A percentile compares a stretch with the other conserved stretches of the same genome.
Conservation (phyloP, 2,888 invertebrate genomes). For the Tipula confusa region DNA sequence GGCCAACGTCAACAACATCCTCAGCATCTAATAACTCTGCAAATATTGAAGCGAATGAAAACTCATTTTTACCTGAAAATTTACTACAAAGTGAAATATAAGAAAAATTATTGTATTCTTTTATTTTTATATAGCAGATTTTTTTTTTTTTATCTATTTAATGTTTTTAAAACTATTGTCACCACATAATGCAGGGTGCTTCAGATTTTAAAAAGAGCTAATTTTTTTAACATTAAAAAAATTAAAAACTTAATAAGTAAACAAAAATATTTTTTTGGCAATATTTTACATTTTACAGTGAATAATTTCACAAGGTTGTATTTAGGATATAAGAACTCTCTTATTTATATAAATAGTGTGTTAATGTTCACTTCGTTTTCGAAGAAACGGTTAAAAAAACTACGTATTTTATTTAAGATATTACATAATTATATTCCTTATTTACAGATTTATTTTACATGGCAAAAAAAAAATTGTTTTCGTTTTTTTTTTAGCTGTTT, state of each 20-base stretch:
- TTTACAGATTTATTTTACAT: no score
- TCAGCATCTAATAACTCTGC: slow-evolving; percentile 47
- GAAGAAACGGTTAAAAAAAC: neutral
- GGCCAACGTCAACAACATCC: slow-evolving; percentile 58
- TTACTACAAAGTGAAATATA: slow-evolving; percentile 52
- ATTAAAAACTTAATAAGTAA: no score
- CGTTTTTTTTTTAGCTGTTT: neutral
- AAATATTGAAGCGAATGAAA: slow-evolving; percentile 55
- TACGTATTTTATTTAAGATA: neutral
- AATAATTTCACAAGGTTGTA: no score
- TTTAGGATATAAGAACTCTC: no score
- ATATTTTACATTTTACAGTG: no score
- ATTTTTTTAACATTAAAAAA: no score
- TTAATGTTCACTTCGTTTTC: neutral
- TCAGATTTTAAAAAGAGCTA: neutral
- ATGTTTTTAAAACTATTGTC: neutral
- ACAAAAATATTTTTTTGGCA: neutral
- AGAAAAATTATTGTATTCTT: neutral
- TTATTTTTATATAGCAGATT: neutral
- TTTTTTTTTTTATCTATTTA: neutral
- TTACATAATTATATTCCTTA: neutral
- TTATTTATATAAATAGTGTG: neutral
- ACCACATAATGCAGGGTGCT: neutral
- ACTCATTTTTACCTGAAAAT: slow-evolving; percentile 83
- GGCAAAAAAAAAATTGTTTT: neutral